These are phyloP conservation scores for Sebastes minor DNA, from an alignment of 2,797 vertebrate species.

Conservation along the genomic window DNA sequence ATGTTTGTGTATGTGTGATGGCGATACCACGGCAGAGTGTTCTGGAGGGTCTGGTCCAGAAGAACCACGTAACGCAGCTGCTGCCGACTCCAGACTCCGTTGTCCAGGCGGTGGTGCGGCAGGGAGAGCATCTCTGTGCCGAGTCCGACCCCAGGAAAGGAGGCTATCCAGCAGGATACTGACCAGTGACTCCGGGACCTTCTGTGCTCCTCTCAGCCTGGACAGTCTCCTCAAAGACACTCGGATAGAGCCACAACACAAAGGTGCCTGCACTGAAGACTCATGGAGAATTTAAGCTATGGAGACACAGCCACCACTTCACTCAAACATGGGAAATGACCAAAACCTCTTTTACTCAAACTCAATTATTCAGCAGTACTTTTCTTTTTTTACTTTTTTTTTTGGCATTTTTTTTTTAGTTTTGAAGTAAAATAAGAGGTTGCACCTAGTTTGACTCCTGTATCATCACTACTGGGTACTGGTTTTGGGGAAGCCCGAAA, in stretches of 20 bases:
- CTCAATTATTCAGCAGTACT: constrained; percentile 22
- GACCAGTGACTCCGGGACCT: constrained; percentile 32
- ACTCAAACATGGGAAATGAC: neutral
- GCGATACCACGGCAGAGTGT: constrained; percentile 68
- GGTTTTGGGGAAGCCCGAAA: constrained; percentile 19
- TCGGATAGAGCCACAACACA: constrained; percentile 35
- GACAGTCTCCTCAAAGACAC: constrained; percentile 44
- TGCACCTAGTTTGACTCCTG: constrained; percentile 55
- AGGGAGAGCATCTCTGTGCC: constrained; percentile 78
- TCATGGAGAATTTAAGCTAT: constrained; percentile 37
- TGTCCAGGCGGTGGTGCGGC: constrained; percentile 82
- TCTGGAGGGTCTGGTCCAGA: constrained; percentile 78
- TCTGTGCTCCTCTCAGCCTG: neutral
- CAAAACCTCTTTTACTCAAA: constrained; percentile 19
- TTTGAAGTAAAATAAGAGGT: constrained; percentile 62
- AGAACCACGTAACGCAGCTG: constrained; percentile 82
- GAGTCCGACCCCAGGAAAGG: constrained; percentile 86
- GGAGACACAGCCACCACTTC: constrained; percentile 39
- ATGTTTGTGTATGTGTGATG: neutral
- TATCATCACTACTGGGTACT: constrained; percentile 41
- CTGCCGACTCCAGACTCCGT: constrained; percentile 73
- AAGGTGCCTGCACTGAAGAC: constrained; percentile 34
- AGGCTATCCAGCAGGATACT: constrained; percentile 85
- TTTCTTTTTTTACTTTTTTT: constrained; percentile 21
- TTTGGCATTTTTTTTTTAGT: constrained; percentile 50